A percentile compares a stretch with the other conserved stretches of the same genome.
phyloP scores from a whole-genome alignment of 2,797 vertebrate genomes.

The Gymnoscopelus braueri region DNA sequence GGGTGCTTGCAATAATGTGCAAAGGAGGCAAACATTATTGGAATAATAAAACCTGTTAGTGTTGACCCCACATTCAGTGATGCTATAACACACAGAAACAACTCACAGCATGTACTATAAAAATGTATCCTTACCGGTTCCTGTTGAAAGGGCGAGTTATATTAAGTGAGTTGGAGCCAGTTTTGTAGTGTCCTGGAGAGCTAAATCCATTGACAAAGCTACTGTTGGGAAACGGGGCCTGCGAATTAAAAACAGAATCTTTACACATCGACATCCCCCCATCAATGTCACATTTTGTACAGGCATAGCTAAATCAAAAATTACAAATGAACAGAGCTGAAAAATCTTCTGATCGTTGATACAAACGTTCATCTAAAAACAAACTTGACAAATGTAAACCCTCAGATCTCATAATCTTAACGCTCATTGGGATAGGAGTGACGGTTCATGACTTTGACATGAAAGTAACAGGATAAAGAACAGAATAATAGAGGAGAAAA shows the following conservation, averaged over 20 bases:
- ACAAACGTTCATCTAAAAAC: no score
- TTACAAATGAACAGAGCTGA: background rate
- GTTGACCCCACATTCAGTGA: constrained; percentile 21
- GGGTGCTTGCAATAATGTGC: constrained; percentile 37
- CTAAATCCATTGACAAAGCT: constrained; percentile 97
- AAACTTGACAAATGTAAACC: constrained; percentile 18
- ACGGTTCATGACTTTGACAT: constrained; percentile 38
- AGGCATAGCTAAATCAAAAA: background rate
- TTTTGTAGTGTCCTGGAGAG: constrained; percentile 92
- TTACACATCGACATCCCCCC: background rate
- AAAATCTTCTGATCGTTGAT: background rate
- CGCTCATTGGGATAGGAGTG: constrained; percentile 60
- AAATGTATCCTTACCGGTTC: constrained; percentile 86
- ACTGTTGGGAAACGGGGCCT: constrained; percentile 98
- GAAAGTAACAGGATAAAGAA: constrained; percentile 2
- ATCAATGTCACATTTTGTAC: background rate
- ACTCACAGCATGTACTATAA: background rate
- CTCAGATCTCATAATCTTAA: constrained; percentile 75
- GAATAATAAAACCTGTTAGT: constrained; percentile 8
- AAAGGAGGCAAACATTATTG: constrained; percentile 34
- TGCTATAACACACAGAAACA: constrained; percentile 2
- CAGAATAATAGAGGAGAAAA: background rate
- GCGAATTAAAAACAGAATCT: constrained; percentile 17
- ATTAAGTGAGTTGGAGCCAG: constrained; percentile 87
- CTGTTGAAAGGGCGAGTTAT: constrained; percentile 93